These are phyloP conservation scores for Menidia beryllina DNA, from an alignment of 2,113 vertebrate genomes.

Conservation along the genomic window DNA sequence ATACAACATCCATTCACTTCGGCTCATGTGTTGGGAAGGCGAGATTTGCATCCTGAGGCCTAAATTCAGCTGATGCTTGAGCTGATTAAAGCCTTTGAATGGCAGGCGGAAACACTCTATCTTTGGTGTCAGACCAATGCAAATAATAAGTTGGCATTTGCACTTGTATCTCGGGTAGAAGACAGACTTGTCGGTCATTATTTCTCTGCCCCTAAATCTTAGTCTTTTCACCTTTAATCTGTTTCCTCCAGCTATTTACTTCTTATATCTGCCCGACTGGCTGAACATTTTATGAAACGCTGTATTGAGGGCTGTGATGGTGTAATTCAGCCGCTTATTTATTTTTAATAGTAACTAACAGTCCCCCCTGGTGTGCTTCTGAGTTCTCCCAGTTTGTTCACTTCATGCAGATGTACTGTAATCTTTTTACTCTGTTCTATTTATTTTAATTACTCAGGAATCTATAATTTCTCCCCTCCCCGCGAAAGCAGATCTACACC, in stretches of 20 bases:
- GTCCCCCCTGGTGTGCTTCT: neutral
- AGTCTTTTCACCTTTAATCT: neutral
- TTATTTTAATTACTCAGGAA: slow-evolving; percentile 8
- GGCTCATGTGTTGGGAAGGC: slow-evolving; percentile 33
- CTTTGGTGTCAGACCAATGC: neutral
- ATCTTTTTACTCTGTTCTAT: neutral
- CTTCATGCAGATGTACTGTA: neutral
- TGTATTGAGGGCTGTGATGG: neutral
- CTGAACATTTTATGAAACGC: too few species aligned
- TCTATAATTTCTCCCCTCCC: neutral
- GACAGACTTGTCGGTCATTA: neutral
- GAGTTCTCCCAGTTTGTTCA: neutral
- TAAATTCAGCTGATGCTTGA: slow-evolving; percentile 13
- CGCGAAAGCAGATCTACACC: slow-evolving; percentile 3
- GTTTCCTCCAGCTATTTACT: neutral
- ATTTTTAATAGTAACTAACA: neutral
- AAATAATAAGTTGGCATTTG: neutral
- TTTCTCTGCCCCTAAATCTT: neutral
- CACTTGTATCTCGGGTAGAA: neutral
- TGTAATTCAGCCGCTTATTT: neutral
- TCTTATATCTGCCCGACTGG: neutral
- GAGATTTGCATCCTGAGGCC: slow-evolving; percentile 2
- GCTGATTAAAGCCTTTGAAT: slow-evolving; percentile 8
- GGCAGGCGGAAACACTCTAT: slow-evolving; percentile 21
- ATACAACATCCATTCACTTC: slow-evolving; percentile 30